A percentile compares a stretch with the other conserved stretches of the same genome.
phyloP scores from a whole-genome alignment of 1,140 invertebrate genomes.

The Portunus trituberculatus region DNA sequence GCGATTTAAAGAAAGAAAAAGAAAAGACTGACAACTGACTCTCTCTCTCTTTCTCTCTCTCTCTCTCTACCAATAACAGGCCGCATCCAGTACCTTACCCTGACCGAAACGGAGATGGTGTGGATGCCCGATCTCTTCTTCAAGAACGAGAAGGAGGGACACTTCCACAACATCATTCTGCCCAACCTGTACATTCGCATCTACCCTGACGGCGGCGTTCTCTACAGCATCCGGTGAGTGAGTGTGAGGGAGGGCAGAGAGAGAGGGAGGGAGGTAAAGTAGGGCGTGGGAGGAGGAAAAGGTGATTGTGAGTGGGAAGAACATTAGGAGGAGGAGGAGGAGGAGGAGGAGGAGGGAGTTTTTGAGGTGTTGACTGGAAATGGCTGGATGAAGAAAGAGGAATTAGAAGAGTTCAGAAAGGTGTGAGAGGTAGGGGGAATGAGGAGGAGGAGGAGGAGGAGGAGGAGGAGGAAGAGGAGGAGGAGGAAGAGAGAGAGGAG shows the following conservation, averaged over 20 bases:
- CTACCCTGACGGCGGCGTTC: slow-evolving; percentile 95
- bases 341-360: neutral
- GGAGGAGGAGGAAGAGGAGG: too few relatives aligned
- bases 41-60: slow-evolving; percentile 31
- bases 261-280: neutral
- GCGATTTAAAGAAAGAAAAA: too few relatives aligned
- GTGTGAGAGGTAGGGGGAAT: neutral
- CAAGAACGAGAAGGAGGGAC: slow-evolving; percentile 95
- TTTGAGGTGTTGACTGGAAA: too few relatives aligned
- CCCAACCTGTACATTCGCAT: slow-evolving; percentile 98
- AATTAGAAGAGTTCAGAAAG: too few relatives aligned
- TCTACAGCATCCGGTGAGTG: slow-evolving; percentile 86
- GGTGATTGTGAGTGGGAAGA: neutral
- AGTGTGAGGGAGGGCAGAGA: too few relatives aligned
- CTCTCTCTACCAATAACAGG: slow-evolving; percentile 81
- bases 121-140: slow-evolving; percentile 99
- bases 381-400: too few relatives aligned
- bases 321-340: neutral
- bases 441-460: neutral
- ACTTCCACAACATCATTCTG: slow-evolving; percentile 98
- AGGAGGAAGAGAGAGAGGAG: too few relatives aligned
- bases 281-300: neutral
- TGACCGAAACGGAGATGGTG: slow-evolving; percentile 94
- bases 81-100: slow-evolving; percentile 92
- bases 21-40: neutral